Evolutionary conservation across 2,797 vertebrate genomes (phyloP), one percentile per base, ranked within the genome.

Genomic region (Corythornis leucogaster): DNA sequence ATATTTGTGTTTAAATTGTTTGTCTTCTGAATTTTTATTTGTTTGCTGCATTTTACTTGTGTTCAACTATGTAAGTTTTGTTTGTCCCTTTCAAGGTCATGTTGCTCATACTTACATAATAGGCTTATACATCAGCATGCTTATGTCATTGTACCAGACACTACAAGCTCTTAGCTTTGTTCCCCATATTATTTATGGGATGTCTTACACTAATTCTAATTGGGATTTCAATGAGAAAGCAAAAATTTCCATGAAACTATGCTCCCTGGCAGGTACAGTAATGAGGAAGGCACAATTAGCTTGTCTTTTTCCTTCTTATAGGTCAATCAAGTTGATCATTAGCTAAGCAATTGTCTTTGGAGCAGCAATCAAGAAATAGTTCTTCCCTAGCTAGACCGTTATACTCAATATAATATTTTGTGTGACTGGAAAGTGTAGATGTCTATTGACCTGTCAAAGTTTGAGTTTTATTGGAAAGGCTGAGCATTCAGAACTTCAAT

Each of bases 71-170:
- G 0, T 12, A 80, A 15, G 53, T 54, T 48, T 54, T 59, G 0
- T 76, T 82, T 73, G 13, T 40, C 31, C 4, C 13, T 64, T 90
- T 83, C 40, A 84, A 80, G 15, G 20, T 21, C 18, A 21, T 6
- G 5, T 62, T 66, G 28, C 11, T 61, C 33, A 15, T 53, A 43
- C 24, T 67, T 80, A 5, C 6, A 26, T 15, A 73, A 66, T 66
- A 55, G 28, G 5, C 20, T n/a, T 45, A n/a, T 15, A 50, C 2
- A 51, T 11, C 1, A 0, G 3, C 20, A 59, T 33, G 8, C 5
- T 70, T 86, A n/a, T 35, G 28, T 59, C 19, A 40, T 25, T 78
- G 7, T 46, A 73, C 26, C 18, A 69, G 50, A 58, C 3, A 62
- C 18, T 58, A 76, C 12, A 84, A 76, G 9, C 4, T 40, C 22